Evolutionary conservation across 2,797 vertebrate genomes (phyloP).

Genomic region (Philypnodon macrostomus): DNA sequence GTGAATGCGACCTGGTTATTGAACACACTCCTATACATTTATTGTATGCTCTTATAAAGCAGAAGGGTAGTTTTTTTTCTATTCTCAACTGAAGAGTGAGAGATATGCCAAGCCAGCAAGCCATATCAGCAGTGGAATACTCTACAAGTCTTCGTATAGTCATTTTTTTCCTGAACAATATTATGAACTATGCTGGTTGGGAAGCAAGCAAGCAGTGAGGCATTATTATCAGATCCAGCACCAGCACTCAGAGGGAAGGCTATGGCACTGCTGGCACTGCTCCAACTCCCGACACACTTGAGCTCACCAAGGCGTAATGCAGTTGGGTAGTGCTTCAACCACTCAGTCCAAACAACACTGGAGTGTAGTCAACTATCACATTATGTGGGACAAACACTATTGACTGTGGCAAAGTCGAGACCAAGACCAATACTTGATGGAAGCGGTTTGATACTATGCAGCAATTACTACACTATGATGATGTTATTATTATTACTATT

Average conservation of each 20-base stretch:
- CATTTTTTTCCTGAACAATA: background rate
- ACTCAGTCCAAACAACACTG: conserved; percentile 31
- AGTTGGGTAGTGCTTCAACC: conserved; percentile 26
- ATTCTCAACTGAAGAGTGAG: background rate
- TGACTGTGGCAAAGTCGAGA: background rate
- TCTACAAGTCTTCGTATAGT: background rate
- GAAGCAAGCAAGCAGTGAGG: conserved; percentile 34
- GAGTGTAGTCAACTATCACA: background rate
- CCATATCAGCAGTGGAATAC: background rate
- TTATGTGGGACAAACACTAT: background rate
- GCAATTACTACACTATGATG: too few species aligned
- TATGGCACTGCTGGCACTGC: conserved; percentile 31
- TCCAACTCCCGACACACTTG: conserved; percentile 46
- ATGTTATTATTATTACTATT: too few species aligned
- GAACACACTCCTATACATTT: background rate
- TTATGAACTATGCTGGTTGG: conserved; percentile 26
- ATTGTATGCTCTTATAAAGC: background rate
- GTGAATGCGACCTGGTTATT: too few species aligned
- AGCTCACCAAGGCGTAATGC: conserved; percentile 34
- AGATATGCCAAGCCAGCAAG: background rate
- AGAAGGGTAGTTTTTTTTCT: background rate
- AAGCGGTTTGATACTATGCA: too few species aligned
- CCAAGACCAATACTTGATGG: conserved; percentile 5
- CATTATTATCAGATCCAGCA: conserved; percentile 41
- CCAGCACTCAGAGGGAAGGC: conserved; percentile 34